phyloP scores from a whole-genome alignment of 2,797 vertebrate genomes.

The Scomberomorus guttatus region DNA sequence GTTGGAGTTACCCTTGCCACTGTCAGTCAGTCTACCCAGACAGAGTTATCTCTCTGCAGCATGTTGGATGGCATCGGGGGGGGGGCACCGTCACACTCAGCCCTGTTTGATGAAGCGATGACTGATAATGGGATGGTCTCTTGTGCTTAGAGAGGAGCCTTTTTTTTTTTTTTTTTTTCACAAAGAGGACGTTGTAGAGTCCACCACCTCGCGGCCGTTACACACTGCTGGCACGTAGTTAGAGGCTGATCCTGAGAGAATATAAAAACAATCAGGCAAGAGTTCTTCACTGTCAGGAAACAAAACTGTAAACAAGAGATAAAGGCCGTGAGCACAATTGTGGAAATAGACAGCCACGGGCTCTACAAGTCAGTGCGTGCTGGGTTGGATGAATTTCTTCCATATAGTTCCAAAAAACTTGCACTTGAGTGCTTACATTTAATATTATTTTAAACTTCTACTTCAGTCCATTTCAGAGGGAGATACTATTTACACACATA shows the following conservation, averaged over 20 bases:
- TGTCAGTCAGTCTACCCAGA: conserved; percentile 43
- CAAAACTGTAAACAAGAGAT: conserved; percentile 33
- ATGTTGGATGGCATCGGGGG: conserved; percentile 53
- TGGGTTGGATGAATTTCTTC: neutral
- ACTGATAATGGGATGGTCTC: conserved; percentile 42
- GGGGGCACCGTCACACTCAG: conserved; percentile 27
- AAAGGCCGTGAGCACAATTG: conserved; percentile 7
- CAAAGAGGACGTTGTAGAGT: conserved; percentile 96
- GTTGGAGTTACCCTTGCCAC: conserved; percentile 52
- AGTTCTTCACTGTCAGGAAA: conserved; percentile 9
- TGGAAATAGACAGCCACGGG: neutral
- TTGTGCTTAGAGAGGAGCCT: conserved; percentile 47
- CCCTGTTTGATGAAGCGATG: conserved; percentile 49
- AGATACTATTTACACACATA: no score
- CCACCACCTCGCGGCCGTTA: conserved; percentile 96
- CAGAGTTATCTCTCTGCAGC: conserved; percentile 60
- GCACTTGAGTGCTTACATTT: neutral
- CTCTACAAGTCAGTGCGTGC: neutral
- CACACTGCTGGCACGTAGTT: conserved; percentile 95
- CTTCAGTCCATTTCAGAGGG: neutral
- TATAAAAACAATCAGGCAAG: conserved; percentile 13
- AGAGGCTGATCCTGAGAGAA: conserved; percentile 87
- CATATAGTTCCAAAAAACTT: neutral
- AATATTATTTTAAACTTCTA: neutral
- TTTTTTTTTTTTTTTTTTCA: conserved; percentile 86